Evolutionary conservation across 2,888 invertebrate genomes (phyloP), one percentile per base, ranked within the genome.

Genomic region (Cepaea hortensis): DNA sequence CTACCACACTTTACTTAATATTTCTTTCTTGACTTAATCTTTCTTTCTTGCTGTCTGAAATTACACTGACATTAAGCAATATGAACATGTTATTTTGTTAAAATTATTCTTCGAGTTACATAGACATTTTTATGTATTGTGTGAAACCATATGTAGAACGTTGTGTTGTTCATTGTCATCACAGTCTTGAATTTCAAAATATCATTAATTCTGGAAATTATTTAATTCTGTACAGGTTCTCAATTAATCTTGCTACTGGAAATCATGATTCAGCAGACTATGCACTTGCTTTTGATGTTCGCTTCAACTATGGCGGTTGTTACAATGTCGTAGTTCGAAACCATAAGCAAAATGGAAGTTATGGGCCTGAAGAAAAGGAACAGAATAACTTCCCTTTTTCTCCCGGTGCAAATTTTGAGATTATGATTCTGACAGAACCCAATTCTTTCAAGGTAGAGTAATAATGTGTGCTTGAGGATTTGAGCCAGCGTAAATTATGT

Each of bases 391-490:
- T 93, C 88, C 93, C 93, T 15, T 92, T 93, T 85, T 73, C 86
- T 23, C 90, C 91, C 9, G 90, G 91, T 83, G 88, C 87, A 70
- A 90, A 87, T 61, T 93, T 92, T 89, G 92, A 93, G n/a, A 89
- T 92, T 65, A 88, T 92, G 55, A 89, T 93, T n/a, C 81, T 92
- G 61, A 90, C 88, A 13, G 91, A 92, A 82, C 83, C 72, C 2
- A 61, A 87, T 50, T 80, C 88, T 76, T 92, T 90, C 88, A 93
- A 92, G 92, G 96, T 96, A 87, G 35, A 48, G 50, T 68, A 68
- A 68, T 68, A 20, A 6, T 20, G 23, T 70, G 5, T 23, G 5
- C 11, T 55, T 55, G 55, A 9, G 6, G 7, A 55, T 55, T 55
- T 55, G 6, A 9, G 11, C 2, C 7, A 9, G 7, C 11, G 55